Base-by-base conservation (phyloP, 2,113 vertebrate species). In the Eptatretus burgeri region DNA sequence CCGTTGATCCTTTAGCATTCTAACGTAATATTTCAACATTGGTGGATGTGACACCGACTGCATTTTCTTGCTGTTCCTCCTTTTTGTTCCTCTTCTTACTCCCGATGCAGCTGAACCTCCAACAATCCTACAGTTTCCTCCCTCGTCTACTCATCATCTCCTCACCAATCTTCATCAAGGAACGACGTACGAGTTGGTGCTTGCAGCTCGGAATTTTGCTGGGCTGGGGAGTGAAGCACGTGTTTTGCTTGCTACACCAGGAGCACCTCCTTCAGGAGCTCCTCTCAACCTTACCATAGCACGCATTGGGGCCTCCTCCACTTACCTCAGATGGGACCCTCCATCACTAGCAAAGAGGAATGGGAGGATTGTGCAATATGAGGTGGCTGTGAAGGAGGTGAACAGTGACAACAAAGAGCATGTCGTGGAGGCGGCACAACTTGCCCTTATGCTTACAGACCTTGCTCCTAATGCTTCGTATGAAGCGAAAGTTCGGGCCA, bases 401-500 rank as follows among this genome's bases (percentile, higher is more conserved):
- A 41, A 41, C 27, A 77, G 79, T 10, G 65, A 60, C 10, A n/a
- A 20, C 56, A 20, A 60, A 20, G 56, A 60, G 11, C 27, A 41
- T 7, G 3, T 41, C 3, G 27, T 41, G 27, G 27, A 41, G 27
- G 27, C 27, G 27, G 27, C 27, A 41, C 27, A 41, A 3, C n/a
- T 75, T 1, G 71, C 65, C 62, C 76, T 87, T 66, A 81, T 70
- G 11, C 65, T 95, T 60, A 71, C 67, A 2, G 74, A 78, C 68
- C 75, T 96, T 70, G 81, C 76, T 71, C 80, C 88, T 0, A 86
- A 93, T 72, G 94, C 86, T 60, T 93, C 85, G 56, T 96, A 96
- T 0, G 85, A 94, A 70, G 78, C 94, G 74, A 79, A 81, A 69
- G 84, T 95, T 66, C 78, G 81, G 49, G 85, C 85, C 14, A 80